phyloP scores from a whole-genome alignment of 2,797 vertebrate species.

The Ctenochaetus hawaiiensis region DNA sequence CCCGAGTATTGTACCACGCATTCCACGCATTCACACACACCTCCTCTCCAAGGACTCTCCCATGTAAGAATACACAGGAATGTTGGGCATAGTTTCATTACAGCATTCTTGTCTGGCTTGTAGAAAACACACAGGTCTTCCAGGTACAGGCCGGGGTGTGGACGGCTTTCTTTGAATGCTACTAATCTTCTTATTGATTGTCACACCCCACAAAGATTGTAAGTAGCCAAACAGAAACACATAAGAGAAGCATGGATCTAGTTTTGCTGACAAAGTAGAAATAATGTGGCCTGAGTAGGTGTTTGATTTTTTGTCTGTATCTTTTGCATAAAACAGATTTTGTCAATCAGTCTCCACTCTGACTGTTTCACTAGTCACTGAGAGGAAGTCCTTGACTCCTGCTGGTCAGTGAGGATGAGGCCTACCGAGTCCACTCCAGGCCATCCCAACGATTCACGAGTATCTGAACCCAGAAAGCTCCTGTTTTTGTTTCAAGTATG shows the following conservation, averaged over 20 bases:
- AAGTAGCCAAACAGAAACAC: constrained; percentile 26
- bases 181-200: constrained; percentile 21
- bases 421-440: constrained; percentile 13
- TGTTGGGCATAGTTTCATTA: constrained; percentile 62
- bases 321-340: constrained; percentile 35
- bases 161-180: constrained; percentile 24
- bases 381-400: constrained; percentile 15
- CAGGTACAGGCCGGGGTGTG: constrained; percentile 48
- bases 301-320: constrained; percentile 23
- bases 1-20: constrained; percentile 48
- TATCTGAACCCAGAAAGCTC: constrained; percentile 40
- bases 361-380: constrained; percentile 25
- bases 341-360: constrained; percentile 26
- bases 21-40: constrained; percentile 61
- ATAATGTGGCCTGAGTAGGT: constrained; percentile 14
- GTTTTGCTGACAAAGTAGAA: constrained; percentile 33
- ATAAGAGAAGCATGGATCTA: constrained; percentile 4
- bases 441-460: constrained; percentile 33
- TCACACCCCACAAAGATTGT: constrained; percentile 29
- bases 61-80: constrained; percentile 58
- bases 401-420: constrained; percentile 19
- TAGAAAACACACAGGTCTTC: constrained; percentile 42
- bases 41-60: constrained; percentile 60
- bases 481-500: background rate
- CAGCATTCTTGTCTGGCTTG: constrained; percentile 61